A percentile compares a stretch with the other conserved stretches of the same genome.
These are phyloP conservation scores for Nephrotoma guestfalica DNA, from an alignment of 2,888 invertebrate species.

Conservation along the genomic window DNA sequence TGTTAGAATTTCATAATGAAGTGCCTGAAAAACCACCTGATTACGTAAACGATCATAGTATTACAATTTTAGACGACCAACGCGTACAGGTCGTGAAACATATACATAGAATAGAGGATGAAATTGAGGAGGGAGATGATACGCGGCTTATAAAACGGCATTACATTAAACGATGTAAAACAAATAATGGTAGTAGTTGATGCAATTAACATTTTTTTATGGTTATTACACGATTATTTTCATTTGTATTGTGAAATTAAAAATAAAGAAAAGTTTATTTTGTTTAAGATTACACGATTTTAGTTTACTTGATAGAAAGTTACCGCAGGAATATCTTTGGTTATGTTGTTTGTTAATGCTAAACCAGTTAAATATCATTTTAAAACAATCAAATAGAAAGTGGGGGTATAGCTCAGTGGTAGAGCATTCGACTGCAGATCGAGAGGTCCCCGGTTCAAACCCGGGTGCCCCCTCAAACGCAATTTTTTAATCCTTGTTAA, in stretches of 20 bases:
- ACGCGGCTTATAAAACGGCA: background rate
- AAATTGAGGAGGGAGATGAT: background rate
- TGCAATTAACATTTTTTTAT: background rate
- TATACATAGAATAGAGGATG: background rate
- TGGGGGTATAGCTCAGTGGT: conserved; percentile 5
- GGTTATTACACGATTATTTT: background rate
- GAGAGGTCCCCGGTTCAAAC: conserved; percentile 6
- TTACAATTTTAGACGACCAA: background rate
- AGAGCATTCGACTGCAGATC: conserved; percentile 6
- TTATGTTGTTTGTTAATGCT: no score
- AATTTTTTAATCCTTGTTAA: no score
- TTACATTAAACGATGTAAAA: background rate
- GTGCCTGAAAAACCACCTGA: background rate
- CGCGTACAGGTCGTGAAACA: background rate
- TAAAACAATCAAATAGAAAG: background rate
- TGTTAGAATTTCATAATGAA: background rate
- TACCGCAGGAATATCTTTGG: background rate
- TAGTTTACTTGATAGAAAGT: background rate
- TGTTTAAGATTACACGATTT: background rate
- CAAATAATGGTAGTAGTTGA: background rate
- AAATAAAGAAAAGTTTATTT: background rate
- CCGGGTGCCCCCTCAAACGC: background rate
- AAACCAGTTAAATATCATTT: no score
- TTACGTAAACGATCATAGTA: background rate
- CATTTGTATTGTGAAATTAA: background rate